phyloP scores from a whole-genome alignment of 2,888 invertebrate species.

The Melanotus villosus region DNA sequence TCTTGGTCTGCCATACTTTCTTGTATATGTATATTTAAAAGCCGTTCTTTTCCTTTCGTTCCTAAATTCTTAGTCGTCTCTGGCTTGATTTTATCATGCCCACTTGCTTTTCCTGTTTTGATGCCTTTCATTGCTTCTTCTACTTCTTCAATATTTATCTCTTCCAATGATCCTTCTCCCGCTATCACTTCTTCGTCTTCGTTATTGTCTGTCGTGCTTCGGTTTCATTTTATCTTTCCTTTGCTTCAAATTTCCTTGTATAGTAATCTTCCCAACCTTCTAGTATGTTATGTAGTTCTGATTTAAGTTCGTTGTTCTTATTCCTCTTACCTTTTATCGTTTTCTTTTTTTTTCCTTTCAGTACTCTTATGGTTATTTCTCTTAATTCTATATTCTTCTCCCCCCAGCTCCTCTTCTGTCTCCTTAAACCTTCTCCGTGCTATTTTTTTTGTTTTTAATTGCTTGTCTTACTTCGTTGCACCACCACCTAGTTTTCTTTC shows the following conservation, averaged over 20 bases:
- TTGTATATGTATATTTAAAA: not conserved
- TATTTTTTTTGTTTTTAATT: too few relatives aligned
- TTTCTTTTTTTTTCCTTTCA: not conserved
- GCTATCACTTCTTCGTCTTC: not conserved
- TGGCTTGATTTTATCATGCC: not conserved
- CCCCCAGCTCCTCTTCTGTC: too few relatives aligned
- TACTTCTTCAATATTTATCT: too few relatives aligned
- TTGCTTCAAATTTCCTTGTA: not conserved
- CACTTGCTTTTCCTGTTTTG: conserved; percentile 1
- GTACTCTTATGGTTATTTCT: too few relatives aligned
- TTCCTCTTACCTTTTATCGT: not conserved
- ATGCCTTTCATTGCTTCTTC: conserved; percentile 1
- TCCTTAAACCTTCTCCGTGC: too few relatives aligned
- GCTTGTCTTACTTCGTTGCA: too few relatives aligned
- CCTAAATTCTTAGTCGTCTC: not conserved
- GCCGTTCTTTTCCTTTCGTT: not conserved
- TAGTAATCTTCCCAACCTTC: not conserved
- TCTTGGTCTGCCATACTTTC: not conserved
- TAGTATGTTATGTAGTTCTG: not conserved
- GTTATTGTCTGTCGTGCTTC: not conserved
- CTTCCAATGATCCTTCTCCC: too few relatives aligned
- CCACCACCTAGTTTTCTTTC: too few relatives aligned
- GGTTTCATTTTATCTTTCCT: not conserved
- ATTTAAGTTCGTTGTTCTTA: not conserved
- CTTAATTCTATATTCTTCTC: too few relatives aligned